Base-by-base conservation (phyloP, 2,888 invertebrate species). In the Villa cingulata region DNA sequence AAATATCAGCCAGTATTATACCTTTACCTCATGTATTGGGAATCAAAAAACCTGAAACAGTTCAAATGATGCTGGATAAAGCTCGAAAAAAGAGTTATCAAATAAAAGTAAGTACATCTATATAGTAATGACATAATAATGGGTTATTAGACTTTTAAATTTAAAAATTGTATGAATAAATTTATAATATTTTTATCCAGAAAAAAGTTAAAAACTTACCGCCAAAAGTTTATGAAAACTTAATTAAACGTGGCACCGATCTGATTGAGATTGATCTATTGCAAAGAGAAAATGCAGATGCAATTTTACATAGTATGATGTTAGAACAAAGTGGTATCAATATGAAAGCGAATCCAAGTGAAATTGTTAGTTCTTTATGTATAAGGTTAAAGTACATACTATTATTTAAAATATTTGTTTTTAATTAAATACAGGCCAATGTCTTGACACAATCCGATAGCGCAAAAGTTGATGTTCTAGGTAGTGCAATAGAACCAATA, bases 231-330 rank as follows among this genome's bases (percentile, higher is more conserved):
- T 42, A 39, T 9, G 27, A 38, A 45, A 48, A 16, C 29, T 6
- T 45, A 17, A 16, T 32, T 2, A 47, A 50, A 19, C 41, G 45
- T 14, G 45, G 45, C n/a, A 20, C 36, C 15, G 45, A 45, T n/a
- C 41, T 40, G 5, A 17, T 37, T 15, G 16, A 19, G 1, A 38
- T 42, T 14, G 44, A 47, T n/a, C 39, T 48, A 4, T 32, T 50
- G 7, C 43, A 45, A 34, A 42, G 45, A n/a, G 48, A 51, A 40
- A 37, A 42, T 29, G 44, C 48, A 4, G 51, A 51, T 42, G 46
- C 43, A 37, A 48, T 51, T 7, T 46, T 46, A 16, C 38, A 45
- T 19, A 41, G 44, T 29, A 44, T 51, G 39, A 46, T 48, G 46
- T 19, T 48, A 4, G 46, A 51, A 29, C 23, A 46, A 16, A 34